Percentiles rank a stretch among this genome's conserved stretches.
These are phyloP conservation scores for Pterois miles DNA, from an alignment of 2,797 vertebrate genomes.

Conservation along the genomic window DNA sequence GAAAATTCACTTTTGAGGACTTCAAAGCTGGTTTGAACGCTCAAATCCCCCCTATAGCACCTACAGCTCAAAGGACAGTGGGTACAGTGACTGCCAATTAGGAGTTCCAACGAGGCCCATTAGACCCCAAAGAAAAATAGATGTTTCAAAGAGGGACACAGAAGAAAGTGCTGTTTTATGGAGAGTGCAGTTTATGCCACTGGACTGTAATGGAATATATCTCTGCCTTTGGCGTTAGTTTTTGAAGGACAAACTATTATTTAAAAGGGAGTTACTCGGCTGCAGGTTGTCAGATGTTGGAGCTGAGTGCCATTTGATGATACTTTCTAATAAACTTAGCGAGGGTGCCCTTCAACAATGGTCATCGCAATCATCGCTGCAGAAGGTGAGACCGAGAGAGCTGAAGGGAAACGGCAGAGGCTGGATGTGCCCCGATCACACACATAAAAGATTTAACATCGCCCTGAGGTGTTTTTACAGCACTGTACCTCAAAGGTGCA, in stretches of 20 bases:
- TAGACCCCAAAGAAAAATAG: slow-evolving; percentile 84
- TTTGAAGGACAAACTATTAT: slow-evolving; percentile 75
- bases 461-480: slow-evolving; percentile 58
- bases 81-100: slow-evolving; percentile 90
- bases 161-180: slow-evolving; percentile 75
- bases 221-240: slow-evolving; percentile 55
- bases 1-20: slow-evolving; percentile 84
- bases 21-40: slow-evolving; percentile 87
- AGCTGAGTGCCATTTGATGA: slow-evolving; percentile 63
- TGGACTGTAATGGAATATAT: slow-evolving; percentile 51
- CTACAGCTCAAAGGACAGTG: slow-evolving; percentile 83
- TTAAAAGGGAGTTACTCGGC: slow-evolving; percentile 64
- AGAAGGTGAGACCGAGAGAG: slow-evolving; percentile 20
- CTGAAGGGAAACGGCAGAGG: slow-evolving; percentile 3
- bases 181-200: slow-evolving; percentile 64
- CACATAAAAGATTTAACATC: slow-evolving; percentile 58
- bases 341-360: slow-evolving; percentile 60
- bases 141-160: slow-evolving; percentile 66
- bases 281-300: slow-evolving; percentile 58
- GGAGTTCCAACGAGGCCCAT: slow-evolving; percentile 87
- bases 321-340: slow-evolving; percentile 62
- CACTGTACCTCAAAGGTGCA: slow-evolving; percentile 50
- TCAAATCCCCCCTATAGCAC: slow-evolving; percentile 83
- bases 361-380: slow-evolving; percentile 35
- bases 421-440: slow-evolving; percentile 38